These are phyloP conservation scores for Ligdia adustata DNA, from an alignment of 2,888 invertebrate genomes.

Conservation along the genomic window DNA sequence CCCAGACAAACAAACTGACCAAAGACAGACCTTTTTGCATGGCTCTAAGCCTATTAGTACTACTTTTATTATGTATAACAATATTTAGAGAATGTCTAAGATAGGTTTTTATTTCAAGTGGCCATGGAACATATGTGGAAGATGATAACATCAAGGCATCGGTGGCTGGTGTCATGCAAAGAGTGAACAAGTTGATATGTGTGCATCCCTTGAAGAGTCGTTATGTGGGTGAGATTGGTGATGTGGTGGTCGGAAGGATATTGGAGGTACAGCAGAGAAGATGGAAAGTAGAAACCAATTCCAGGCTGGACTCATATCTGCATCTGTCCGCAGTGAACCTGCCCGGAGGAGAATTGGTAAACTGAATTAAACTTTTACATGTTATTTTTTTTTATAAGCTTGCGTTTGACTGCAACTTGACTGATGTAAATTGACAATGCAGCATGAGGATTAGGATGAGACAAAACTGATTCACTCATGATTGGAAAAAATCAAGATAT, in stretches of 20 bases:
- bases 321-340: slow-evolving; percentile 97
- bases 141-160: slow-evolving; percentile 94
- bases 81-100: no score
- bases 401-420: no score
- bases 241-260: slow-evolving; percentile 97
- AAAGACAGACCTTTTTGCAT: no score
- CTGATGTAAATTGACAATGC: no score
- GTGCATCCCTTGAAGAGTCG: slow-evolving; percentile 96
- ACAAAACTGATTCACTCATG: no score
- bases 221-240: slow-evolving; percentile 97
- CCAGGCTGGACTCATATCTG: slow-evolving; percentile 93
- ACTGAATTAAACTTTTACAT: slow-evolving; percentile 23
- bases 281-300: slow-evolving; percentile 98
- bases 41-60: no score
- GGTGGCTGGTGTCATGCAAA: slow-evolving; percentile 96
- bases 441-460: no score
- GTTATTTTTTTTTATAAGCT: no score
- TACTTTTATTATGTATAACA: no score
- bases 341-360: slow-evolving; percentile 97
- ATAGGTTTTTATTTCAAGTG: slow-evolving; percentile 85
- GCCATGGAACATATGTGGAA: slow-evolving; percentile 97
- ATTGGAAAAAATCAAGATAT: no score
- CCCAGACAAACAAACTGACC: no score
- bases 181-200: slow-evolving; percentile 97
- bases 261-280: slow-evolving; percentile 96